These are phyloP conservation scores for Buathra laborator DNA, from an alignment of 2,888 invertebrate species.

Conservation along the genomic window DNA sequence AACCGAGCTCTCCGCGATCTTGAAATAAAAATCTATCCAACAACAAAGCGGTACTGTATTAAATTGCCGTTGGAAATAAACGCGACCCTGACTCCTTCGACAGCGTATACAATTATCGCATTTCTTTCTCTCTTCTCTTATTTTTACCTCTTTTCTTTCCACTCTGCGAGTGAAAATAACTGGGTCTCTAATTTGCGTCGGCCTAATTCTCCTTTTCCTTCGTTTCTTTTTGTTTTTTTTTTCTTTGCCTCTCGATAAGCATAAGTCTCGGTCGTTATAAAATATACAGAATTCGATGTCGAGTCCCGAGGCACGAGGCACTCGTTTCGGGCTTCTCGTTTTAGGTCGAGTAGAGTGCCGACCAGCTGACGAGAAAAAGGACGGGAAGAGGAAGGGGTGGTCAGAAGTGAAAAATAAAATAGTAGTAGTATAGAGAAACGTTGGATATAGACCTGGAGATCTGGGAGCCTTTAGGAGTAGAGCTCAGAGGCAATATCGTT, in stretches of 20 bases:
- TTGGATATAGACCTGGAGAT: constrained; percentile 24
- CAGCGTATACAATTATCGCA: constrained; percentile 18
- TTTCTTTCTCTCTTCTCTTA: background rate
- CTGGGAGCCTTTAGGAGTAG: constrained; percentile 30
- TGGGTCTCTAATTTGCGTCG: constrained; percentile 49
- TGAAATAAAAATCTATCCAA: constrained; percentile 46
- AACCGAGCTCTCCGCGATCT: background rate
- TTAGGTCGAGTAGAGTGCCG: constrained; percentile 47
- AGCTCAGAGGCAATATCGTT: constrained; percentile 42
- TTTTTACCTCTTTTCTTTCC: constrained; percentile 2
- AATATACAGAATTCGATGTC: constrained; percentile 54
- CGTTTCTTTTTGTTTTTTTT: background rate
- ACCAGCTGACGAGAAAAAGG: constrained; percentile 8
- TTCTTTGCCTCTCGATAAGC: constrained; percentile 20
- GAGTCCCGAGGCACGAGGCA: constrained; percentile 48
- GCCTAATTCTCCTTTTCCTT: constrained; percentile 20
- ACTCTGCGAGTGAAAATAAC: constrained; percentile 43
- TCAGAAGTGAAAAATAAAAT: constrained; percentile 47
- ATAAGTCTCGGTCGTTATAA: constrained; percentile 30
- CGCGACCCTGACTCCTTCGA: constrained; percentile 51
- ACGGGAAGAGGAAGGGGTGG: background rate
- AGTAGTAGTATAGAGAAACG: constrained; percentile 22
- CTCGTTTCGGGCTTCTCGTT: constrained; percentile 19
- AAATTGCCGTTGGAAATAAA: constrained; percentile 44
- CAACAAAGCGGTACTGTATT: constrained; percentile 40